Evolutionary conservation across 2,113 vertebrate species (phyloP), one percentile per base, ranked within the genome.

Genomic region (Oriolus oriolus): DNA sequence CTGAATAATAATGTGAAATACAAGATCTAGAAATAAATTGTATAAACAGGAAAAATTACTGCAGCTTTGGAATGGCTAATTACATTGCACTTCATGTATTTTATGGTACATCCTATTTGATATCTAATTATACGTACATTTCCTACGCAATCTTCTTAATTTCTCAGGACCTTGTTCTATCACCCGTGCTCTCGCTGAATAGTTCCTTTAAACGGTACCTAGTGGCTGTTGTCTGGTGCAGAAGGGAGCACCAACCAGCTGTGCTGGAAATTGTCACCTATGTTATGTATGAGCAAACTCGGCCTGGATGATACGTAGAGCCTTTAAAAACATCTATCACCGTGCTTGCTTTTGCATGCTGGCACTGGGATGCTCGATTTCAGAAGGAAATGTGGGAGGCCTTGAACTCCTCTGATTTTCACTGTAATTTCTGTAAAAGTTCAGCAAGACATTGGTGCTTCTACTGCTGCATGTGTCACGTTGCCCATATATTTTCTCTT

Each of bases 91-190:
- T 84, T 90, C 18, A 26, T 89, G 83, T 92, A 82, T 84, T 93
- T 84, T 75, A 82, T 94, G 73, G 53, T 94, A 20, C 61, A 87
- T 96, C 86, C 86, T 88, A 79, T 90, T 75, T 96, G 73, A 39
- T 95, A 84, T 64, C 71, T 92, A 88, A 88, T 96, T 95, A 80
- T 56, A 90, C 71, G 41, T 87, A 75, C 79, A 84, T 94, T 97
- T 97, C 86, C 88, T 93, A 50, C 82, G 52, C 73, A 61, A 3
- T 35, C 69, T 76, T 90, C 63, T 21, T 77, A n/a, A 78, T 90
- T 86, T 89, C 80, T 84, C 35, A 49, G 41, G 59, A 33, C 47
- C 64, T 75, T 88, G 53, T 63, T 81, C 60, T 90, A 52, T 74
- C 87, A 80, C 23, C 30, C 0, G 0, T 69, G 13, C 17, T 83